Evolutionary conservation across 2,113 vertebrate species (phyloP).

Genomic region (Elaphurus davidianus): DNA sequence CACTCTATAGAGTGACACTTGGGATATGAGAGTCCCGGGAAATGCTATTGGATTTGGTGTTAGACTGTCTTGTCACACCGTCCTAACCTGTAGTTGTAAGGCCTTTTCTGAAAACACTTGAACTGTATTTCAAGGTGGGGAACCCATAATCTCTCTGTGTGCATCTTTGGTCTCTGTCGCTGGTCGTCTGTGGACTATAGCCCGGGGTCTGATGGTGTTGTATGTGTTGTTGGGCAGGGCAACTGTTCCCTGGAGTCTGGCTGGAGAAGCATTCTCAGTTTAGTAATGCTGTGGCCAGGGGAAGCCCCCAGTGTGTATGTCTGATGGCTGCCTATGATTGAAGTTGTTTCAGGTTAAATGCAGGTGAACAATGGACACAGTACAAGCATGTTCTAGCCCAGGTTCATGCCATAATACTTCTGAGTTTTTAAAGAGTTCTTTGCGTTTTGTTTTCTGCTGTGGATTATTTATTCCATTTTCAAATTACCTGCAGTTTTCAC

Average conservation of each 20-base stretch:
- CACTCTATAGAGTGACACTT: background rate
- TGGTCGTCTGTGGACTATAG: too few species aligned
- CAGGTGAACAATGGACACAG: background rate
- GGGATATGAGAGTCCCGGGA: background rate
- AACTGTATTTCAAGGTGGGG: background rate
- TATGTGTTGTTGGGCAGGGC: background rate
- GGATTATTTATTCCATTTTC: background rate
- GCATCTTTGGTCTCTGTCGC: background rate
- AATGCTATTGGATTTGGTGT: background rate
- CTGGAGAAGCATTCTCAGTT: background rate
- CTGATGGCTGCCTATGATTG: background rate
- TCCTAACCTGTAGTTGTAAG: background rate
- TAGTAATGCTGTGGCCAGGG: too few species aligned
- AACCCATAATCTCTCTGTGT: background rate
- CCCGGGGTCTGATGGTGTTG: fast-evolving
- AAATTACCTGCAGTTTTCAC: background rate
- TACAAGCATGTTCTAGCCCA: background rate
- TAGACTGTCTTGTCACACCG: background rate
- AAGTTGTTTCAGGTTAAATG: background rate
- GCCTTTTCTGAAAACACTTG: background rate
- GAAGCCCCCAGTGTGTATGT: background rate
- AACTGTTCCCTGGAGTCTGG: background rate
- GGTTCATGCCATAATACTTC: background rate
- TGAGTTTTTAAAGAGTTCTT: background rate
- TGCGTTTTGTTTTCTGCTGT: background rate